Evolutionary conservation across 1,140 invertebrate genomes (phyloP).

Genomic region (Drosophila melanica): DNA sequence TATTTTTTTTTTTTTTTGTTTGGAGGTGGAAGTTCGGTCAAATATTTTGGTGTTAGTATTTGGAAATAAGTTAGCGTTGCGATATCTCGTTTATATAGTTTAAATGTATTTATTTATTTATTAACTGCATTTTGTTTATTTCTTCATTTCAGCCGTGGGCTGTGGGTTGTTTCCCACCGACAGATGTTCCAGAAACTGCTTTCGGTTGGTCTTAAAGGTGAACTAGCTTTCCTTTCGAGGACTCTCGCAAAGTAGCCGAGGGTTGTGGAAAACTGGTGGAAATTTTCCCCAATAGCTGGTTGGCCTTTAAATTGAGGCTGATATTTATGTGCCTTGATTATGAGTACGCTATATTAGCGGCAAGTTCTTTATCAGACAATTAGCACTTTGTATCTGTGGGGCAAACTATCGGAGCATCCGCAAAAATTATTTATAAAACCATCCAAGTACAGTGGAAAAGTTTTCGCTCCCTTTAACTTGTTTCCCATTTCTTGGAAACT

Average conservation of each 20-base stretch:
- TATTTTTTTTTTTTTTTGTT: too few relatives aligned
- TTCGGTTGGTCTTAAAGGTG: conserved; percentile 3
- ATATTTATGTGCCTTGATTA: not conserved
- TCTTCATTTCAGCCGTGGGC: conserved; percentile 55
- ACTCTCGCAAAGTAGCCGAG: not conserved
- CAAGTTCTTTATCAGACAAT: conserved; percentile 49
- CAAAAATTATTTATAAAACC: conserved; percentile 79
- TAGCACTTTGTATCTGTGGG: conserved; percentile 52
- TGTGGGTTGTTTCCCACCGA: conserved; percentile 36
- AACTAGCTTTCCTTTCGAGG: not conserved
- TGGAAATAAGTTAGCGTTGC: not conserved
- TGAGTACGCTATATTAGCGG: conserved; percentile 2
- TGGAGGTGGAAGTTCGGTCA: conserved; percentile 41
- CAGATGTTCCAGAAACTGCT: not conserved
- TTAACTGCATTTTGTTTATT: conserved; percentile 78
- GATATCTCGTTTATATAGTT: conserved; percentile 57
- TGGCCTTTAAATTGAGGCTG: not conserved
- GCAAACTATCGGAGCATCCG: conserved; percentile 39
- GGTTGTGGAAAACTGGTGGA: not conserved
- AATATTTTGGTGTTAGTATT: conserved; percentile 32
- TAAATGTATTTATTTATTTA: conserved; percentile 82
- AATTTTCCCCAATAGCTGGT: not conserved
- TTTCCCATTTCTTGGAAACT: conserved; percentile 55
- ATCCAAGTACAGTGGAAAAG: conserved; percentile 64
- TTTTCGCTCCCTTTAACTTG: conserved; percentile 57